Conservation (phyloP, 1,140 invertebrate genomes). For the Trichonephila inaurata region DNA sequence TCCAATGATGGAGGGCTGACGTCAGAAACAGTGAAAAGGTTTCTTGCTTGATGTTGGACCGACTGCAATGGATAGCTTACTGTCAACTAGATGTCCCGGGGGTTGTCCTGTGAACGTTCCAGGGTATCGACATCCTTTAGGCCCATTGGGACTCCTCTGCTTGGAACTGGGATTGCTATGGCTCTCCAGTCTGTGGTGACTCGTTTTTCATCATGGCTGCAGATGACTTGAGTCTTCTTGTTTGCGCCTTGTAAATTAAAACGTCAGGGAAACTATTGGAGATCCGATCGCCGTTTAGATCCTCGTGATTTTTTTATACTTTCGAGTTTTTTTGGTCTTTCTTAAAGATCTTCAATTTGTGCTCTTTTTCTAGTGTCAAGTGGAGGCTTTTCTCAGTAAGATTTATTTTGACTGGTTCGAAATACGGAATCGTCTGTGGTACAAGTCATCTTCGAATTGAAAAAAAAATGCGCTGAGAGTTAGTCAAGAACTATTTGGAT, state of each 20-base stretch:
- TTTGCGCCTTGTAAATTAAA: slow-evolving; percentile 72
- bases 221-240: slow-evolving; percentile 39
- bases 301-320: background rate
- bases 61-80: slow-evolving; percentile 69
- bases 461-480: too few species aligned
- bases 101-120: slow-evolving; percentile 33
- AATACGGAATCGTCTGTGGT: too few species aligned
- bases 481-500: too few species aligned
- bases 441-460: too few species aligned
- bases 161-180: slow-evolving; percentile 4
- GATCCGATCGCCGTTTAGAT: background rate
- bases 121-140: slow-evolving; percentile 62
- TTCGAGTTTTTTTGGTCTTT: background rate
- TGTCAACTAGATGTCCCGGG: slow-evolving; percentile 55
- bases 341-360: background rate
- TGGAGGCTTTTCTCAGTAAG: too few species aligned
- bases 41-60: slow-evolving; percentile 22
- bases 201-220: slow-evolving; percentile 66
- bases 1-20: slow-evolving; percentile 64
- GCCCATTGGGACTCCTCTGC: background rate
- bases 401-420: too few species aligned
- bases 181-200: slow-evolving; percentile 4
- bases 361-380: background rate
- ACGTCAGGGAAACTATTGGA: slow-evolving; percentile 59
- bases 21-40: slow-evolving; percentile 45